Evolutionary conservation across 2,113 vertebrate genomes (phyloP), one percentile per base, ranked within the genome.

Genomic region (Mustela lutreola): DNA sequence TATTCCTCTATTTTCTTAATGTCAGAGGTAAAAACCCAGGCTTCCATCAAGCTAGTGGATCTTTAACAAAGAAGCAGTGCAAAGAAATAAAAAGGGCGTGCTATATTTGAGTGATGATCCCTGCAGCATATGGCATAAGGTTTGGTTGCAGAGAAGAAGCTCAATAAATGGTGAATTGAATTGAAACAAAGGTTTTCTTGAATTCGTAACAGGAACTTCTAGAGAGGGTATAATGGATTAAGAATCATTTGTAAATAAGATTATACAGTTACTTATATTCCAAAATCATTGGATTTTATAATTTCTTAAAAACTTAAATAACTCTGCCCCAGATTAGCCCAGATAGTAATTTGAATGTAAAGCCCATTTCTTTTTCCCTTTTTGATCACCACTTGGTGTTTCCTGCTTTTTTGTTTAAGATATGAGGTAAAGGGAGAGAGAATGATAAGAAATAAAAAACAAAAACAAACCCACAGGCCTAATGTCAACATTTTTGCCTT

Each of bases 231-330:
- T 88, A 16, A 31, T 42, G 39, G 63, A n/a, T 86, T 58, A 62
- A 75, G 89, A 83, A 28, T 82, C n/a, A 58, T 71, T 94, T 91
- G 67, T 91, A 15, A 92, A 78, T 80, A 92, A 26, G n/a, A n/a
- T 81, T 56, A 50, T 82, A 18, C 73, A 85, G 84, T 92, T 84
- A 62, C 56, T 53, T 5, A 22, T 15, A 50, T 81, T 87, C 67
- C 53, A 90, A 65, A 95, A 79, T 81, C 60, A 73, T 70, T 28
- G 21, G 7, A 28, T 91, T 62, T 96, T 58, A 31, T 62, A 8
- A 62, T 92, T 97, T 97, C 56, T 93, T 73, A 71, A 89, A 91
- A 91, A 62, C 60, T 80, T 85, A 75, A 70, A 58, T 33, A 87
- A 75, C 14, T 94, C 11, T 78, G 53, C 3, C 10, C 1, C 33